Percentiles rank a stretch among this genome's conserved stretches.
Conservation (phyloP, 2,113 vertebrate genomes). For the Thamnaconus septentrionalis region DNA sequence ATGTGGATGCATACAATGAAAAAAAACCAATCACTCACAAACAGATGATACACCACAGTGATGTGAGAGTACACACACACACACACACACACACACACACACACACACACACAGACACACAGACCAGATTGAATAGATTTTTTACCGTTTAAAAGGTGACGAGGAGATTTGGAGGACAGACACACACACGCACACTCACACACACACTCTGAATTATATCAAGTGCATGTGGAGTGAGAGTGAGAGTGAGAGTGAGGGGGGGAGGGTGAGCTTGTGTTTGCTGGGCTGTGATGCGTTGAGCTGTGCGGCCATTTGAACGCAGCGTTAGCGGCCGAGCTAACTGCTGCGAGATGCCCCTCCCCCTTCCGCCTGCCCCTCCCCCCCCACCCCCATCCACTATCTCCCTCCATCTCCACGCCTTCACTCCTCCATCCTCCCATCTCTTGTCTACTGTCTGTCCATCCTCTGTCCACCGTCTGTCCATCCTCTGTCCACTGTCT, state of each 20-base stretch:
- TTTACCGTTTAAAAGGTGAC: conserved; percentile 39
- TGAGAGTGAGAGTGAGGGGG: conserved; percentile 9
- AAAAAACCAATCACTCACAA: no score
- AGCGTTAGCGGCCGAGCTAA: conserved; percentile 41
- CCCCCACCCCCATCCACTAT: neutral
- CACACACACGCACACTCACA: no score
- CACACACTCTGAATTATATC: no score
- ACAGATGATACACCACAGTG: no score
- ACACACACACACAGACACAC: conserved; percentile 7
- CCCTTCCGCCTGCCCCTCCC: no score
- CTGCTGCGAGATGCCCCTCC: neutral
- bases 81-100: conserved; percentile 17
- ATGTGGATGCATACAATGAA: no score
- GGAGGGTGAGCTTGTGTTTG: conserved; percentile 33
- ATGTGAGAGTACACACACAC: conserved; percentile 19
- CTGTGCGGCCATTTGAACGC: conserved; percentile 36
- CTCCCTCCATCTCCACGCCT: neutral
- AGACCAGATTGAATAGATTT: conserved; percentile 51
- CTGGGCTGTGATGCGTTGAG: conserved; percentile 51
- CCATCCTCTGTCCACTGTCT: no score
- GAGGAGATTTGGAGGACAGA: conserved; percentile 46
- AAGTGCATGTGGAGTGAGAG: no score
- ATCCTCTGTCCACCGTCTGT: no score
- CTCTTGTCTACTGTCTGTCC: no score
- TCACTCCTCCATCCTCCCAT: no score